Conservation (phyloP, 2,113 vertebrate genomes). For the Cheirogaleus medius region DNA sequence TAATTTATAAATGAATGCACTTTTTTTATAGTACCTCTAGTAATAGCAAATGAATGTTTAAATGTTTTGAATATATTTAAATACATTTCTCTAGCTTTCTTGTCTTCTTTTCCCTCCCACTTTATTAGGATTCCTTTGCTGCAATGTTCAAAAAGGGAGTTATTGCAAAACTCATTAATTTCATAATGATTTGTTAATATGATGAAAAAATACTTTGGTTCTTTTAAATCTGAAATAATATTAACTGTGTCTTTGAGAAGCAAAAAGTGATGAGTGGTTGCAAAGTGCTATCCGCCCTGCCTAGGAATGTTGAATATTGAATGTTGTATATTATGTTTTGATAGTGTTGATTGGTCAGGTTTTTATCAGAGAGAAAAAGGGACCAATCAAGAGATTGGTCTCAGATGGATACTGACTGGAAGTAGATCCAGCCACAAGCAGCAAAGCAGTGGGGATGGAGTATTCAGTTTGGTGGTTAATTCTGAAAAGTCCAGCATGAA, state of each 20-base stretch:
- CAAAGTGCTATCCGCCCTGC: background rate
- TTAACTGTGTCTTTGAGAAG: background rate
- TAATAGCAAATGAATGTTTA: background rate
- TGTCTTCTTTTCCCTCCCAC: background rate
- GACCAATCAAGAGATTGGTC: background rate
- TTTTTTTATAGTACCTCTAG: background rate
- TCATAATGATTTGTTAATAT: background rate
- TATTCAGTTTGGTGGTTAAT: background rate
- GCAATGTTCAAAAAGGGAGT: background rate
- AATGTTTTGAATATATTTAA: slow-evolving; percentile 16
- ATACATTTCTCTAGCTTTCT: background rate
- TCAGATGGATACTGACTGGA: background rate
- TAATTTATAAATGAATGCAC: background rate
- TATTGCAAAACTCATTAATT: background rate
- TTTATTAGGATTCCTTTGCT: background rate
- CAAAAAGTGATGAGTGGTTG: background rate
- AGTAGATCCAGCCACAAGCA: background rate
- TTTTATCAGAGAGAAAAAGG: background rate
- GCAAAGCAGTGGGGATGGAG: background rate
- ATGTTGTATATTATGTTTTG: background rate
- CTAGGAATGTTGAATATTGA: background rate
- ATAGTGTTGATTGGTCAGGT: background rate
- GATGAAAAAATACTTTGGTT: background rate
- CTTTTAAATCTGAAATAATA: slow-evolving; percentile 29
- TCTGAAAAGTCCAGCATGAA: background rate